Percentiles rank a stretch among this genome's conserved stretches.
Conservation (phyloP, 1,140 invertebrate genomes). For the Cydia pomonella region DNA sequence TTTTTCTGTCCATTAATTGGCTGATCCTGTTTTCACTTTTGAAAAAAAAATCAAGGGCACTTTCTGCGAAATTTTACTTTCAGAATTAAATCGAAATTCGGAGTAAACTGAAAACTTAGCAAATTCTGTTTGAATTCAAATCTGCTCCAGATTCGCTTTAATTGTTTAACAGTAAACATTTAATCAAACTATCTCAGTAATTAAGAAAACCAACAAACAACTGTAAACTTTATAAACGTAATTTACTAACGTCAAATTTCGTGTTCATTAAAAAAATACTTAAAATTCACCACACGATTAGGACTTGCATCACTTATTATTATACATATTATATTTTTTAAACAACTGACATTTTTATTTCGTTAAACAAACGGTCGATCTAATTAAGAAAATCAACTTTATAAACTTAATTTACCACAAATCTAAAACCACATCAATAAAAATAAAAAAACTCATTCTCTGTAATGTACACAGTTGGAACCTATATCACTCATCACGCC, state of each 20-base stretch:
- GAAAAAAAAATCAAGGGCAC: not conserved
- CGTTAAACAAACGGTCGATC: not conserved
- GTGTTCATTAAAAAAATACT: not conserved
- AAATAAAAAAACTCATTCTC: not conserved
- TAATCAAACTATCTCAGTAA: not conserved
- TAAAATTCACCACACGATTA: not conserved
- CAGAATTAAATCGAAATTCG: not conserved
- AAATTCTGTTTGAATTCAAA: not conserved
- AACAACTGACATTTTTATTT: not conserved
- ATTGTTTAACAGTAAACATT: conserved; percentile 9
- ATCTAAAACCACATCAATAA: not conserved
- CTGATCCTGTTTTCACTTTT: not conserved
- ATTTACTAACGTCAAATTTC: not conserved
- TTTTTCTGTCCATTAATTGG: not conserved
- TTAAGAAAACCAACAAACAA: not conserved
- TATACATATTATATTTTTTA: not conserved
- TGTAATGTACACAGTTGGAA: not conserved
- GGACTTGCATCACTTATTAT: not conserved
- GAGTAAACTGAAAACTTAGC: not conserved
- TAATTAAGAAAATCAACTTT: not conserved
- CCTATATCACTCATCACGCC: not conserved
- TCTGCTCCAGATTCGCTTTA: not conserved
- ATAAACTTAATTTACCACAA: not conserved
- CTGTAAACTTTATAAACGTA: not conserved
- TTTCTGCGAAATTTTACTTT: not conserved